These are phyloP conservation scores for Colletes gigas DNA, from an alignment of 1,140 invertebrate genomes.

Conservation along the genomic window DNA sequence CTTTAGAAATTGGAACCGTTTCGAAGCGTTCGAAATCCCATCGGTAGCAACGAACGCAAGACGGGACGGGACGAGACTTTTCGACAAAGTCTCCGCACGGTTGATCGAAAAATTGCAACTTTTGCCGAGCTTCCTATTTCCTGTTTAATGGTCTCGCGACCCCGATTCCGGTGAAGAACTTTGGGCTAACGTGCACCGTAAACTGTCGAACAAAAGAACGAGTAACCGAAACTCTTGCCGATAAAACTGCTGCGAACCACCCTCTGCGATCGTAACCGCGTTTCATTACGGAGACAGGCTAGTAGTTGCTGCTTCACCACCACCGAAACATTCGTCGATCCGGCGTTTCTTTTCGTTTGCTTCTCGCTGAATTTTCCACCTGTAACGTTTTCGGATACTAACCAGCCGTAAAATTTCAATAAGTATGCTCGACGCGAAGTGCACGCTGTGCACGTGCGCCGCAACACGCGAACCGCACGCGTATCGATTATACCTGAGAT, in stretches of 20 bases:
- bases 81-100: neutral
- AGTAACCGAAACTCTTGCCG: neutral
- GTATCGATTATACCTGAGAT: neutral
- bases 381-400: conserved; percentile 27
- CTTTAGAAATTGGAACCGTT: no score
- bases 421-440: neutral
- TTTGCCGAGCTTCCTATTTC: neutral
- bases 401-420: conserved; percentile 44
- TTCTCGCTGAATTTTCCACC: no score
- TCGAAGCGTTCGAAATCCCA: no score
- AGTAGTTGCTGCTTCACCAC: neutral
- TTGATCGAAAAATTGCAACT: conserved; percentile 9
- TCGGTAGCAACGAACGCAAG: no score
- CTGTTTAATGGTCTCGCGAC: neutral
- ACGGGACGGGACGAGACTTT: no score
- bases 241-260: conserved; percentile 25
- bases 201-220: conserved; percentile 6
- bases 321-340: no score
- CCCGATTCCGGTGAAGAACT: neutral
- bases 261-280: neutral
- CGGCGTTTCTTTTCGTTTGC: no score
- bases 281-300: neutral
- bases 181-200: no score
- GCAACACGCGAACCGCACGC: conserved; percentile 6
- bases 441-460: neutral